Evolutionary conservation across 1,140 invertebrate genomes (phyloP), one percentile per base, ranked within the genome.

Genomic region (Meloidogyne hapla): DNA sequence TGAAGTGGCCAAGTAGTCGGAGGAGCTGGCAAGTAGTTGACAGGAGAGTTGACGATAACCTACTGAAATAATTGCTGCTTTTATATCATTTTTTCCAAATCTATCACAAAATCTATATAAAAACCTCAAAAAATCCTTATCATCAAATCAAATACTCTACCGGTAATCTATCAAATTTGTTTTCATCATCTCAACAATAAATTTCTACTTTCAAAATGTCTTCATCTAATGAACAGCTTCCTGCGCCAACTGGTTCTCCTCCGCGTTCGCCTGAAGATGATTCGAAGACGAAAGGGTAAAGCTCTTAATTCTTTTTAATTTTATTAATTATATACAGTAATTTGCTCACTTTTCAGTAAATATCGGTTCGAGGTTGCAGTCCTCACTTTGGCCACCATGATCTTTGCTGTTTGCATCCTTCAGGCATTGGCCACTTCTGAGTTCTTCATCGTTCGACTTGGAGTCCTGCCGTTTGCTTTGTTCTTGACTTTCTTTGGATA

Each of bases 401-500:
- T 56, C 6, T 56, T 56, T 56, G 48, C 48, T 56, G 48, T 56
- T 56, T 56, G 48, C n/a, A n/a, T 56, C n/a, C 48, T 56, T 56
- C 48, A 56, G 48, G 18, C 48, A 21, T 56, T 56, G n/a, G 48
- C 48, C 3, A 56, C 12, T n/a, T 56, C 18, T 56, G 48, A 56
- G 12, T n/a, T 56, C 48, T 56, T 56, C 8, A n/a, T 56, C 8
- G 48, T 56, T 56, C 48, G 48, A 6, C 48, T 56, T n/a, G 48
- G 2, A 56, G n/a, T 56, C n/a, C 48, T 56, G 18, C 48, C 48
- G 4, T 6, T 56, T n/a, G 48, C 48, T 56, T 56, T 56, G 48
- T 56, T 56, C 18, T 56, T 56, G n/a, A n/a, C 48, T 56, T 56
- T 56, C 48, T 56, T 56, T 56, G 48, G 48, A 56, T 56, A 56